These are phyloP conservation scores for Hapalemur alaotrensis DNA, from an alignment of 2,797 vertebrate genomes.

Conservation along the genomic window DNA sequence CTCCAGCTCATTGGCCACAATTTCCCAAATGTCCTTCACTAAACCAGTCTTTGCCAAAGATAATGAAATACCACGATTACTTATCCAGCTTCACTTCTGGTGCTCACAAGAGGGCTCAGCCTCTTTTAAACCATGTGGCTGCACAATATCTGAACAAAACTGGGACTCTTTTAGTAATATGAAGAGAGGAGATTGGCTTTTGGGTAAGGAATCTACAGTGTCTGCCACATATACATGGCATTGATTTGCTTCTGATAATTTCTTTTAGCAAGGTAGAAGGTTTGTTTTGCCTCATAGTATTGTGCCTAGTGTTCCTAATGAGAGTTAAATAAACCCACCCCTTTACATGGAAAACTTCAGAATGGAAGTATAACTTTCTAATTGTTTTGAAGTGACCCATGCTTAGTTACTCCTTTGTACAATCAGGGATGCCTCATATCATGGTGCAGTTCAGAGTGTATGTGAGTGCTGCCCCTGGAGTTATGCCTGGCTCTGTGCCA, in stretches of 20 bases:
- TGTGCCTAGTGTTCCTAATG: background rate
- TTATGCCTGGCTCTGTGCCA: background rate
- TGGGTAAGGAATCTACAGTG: background rate
- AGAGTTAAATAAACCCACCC: background rate
- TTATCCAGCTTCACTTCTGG: background rate
- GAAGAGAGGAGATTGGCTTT: background rate
- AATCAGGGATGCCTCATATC: background rate
- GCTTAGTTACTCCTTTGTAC: background rate
- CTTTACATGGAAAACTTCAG: background rate
- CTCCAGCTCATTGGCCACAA: background rate
- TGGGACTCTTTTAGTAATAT: background rate
- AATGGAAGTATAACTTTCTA: background rate
- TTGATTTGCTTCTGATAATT: background rate
- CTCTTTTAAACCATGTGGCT: background rate
- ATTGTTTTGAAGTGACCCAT: background rate
- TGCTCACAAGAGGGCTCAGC: background rate
- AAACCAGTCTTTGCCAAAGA: background rate
- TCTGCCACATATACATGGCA: background rate
- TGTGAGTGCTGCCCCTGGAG: background rate
- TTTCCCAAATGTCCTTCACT: background rate
- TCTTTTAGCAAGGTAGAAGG: background rate
- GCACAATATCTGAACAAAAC: background rate
- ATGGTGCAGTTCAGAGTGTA: fast-evolving
- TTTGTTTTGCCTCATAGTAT: background rate
- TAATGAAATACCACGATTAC: background rate